phyloP scores from a whole-genome alignment of 2,888 invertebrate genomes.

The Plagiodera versicolora region DNA sequence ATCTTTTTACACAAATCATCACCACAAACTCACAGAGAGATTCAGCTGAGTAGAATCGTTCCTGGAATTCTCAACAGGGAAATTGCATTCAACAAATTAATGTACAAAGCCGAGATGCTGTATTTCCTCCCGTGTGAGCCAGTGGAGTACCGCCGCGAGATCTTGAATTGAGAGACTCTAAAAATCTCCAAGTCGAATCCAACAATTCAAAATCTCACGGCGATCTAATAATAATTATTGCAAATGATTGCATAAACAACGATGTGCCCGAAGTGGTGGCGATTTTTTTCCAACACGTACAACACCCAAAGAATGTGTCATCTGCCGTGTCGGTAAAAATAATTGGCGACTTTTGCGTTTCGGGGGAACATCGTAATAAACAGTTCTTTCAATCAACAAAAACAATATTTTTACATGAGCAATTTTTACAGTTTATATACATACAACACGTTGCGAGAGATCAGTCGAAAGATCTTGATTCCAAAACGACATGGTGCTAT shows the following conservation, averaged over 20 bases:
- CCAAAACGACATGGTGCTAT: conserved; percentile 35
- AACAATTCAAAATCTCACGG: conserved; percentile 20
- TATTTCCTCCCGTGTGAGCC: too few species aligned
- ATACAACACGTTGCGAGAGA: conserved; percentile 39
- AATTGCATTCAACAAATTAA: neutral
- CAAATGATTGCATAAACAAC: conserved; percentile 41
- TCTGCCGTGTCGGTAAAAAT: neutral
- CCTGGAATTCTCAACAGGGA: neutral
- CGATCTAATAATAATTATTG: conserved; percentile 39
- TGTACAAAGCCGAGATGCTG: too few species aligned
- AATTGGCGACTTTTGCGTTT: neutral
- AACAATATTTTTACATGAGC: conserved; percentile 55
- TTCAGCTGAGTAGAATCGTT: neutral
- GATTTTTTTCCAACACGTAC: neutral
- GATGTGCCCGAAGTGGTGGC: conserved; percentile 8
- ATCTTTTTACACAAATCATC: conserved; percentile 32
- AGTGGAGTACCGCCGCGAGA: conserved; percentile 9
- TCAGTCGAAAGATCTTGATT: conserved; percentile 25
- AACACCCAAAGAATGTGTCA: neutral
- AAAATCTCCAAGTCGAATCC: conserved; percentile 23
- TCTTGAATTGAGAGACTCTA: conserved; percentile 18
- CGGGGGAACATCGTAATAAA: conserved; percentile 37
- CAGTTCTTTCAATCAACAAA: conserved; percentile 51
- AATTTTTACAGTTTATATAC: conserved; percentile 55
- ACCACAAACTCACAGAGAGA: neutral